These are phyloP conservation scores for Harpagoxenus sublaevis DNA, from an alignment of 2,888 invertebrate species.

Conservation along the genomic window DNA sequence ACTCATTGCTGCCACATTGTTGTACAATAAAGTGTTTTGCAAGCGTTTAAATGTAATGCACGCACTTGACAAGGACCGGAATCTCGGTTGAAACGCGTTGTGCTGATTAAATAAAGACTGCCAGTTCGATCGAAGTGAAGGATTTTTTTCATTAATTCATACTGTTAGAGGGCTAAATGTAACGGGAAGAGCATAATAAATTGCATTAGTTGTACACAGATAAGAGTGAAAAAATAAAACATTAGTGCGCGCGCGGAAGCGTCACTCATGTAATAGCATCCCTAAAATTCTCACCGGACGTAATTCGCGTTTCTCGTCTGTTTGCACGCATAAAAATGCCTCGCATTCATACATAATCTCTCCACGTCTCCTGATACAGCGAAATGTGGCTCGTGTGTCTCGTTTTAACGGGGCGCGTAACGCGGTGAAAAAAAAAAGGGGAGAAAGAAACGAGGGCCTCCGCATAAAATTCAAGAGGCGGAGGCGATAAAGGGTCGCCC, in stretches of 20 bases:
- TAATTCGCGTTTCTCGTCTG: constrained; percentile 41
- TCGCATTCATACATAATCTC: constrained; percentile 49
- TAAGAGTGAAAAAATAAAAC: neutral
- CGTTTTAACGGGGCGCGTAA: constrained; percentile 61
- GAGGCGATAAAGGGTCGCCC: constrained; percentile 36
- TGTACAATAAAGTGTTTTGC: too few species aligned
- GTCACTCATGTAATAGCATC: constrained; percentile 8
- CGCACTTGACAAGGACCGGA: too few species aligned
- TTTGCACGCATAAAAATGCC: constrained; percentile 37
- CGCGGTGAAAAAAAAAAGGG: constrained; percentile 35
- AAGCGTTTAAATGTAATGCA: too few species aligned
- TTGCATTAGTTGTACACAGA: neutral
- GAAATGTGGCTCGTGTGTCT: constrained; percentile 51
- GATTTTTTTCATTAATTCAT: neutral
- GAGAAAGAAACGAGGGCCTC: constrained; percentile 25
- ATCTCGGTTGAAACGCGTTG: too few species aligned
- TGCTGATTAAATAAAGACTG: too few species aligned
- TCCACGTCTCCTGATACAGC: neutral
- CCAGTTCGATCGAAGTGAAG: too few species aligned
- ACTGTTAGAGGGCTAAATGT: neutral
- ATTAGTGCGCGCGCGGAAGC: neutral
- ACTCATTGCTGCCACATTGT: too few species aligned
- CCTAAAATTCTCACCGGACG: constrained; percentile 40
- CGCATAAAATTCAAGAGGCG: constrained; percentile 60
- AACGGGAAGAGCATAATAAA: neutral